Conservation (phyloP, 2,888 invertebrate genomes). For the Patella caerulea region DNA sequence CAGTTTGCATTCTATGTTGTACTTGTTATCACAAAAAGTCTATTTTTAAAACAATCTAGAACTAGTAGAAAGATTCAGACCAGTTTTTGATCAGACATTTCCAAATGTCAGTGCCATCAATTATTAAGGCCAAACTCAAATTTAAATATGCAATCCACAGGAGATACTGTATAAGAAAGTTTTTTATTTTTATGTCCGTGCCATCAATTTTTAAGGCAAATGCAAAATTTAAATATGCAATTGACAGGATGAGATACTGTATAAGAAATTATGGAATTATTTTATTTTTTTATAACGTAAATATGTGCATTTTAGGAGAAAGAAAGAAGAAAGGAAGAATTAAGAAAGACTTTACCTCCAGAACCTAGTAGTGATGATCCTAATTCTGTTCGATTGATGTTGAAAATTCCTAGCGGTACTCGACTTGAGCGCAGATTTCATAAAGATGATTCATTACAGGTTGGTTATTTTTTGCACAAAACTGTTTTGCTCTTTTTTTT, state of each 20-base stretch:
- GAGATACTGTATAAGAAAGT: too few relatives aligned
- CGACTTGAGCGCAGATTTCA: constrained; percentile 90
- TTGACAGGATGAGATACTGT: not conserved
- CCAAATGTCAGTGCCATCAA: too few relatives aligned
- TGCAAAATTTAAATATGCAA: not conserved
- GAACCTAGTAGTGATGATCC: constrained; percentile 84
- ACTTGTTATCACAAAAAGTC: too few relatives aligned
- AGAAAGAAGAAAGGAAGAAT: constrained; percentile 69
- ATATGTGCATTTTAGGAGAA: constrained; percentile 63
- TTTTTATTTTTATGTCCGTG: not conserved
- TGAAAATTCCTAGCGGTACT: constrained; percentile 91
- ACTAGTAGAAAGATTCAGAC: too few relatives aligned
- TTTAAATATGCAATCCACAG: too few relatives aligned
- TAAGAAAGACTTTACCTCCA: constrained; percentile 70
- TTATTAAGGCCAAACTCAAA: too few relatives aligned
- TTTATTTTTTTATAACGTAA: not conserved
- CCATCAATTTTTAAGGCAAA: not conserved
- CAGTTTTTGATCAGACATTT: too few relatives aligned
- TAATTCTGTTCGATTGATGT: constrained; percentile 85
- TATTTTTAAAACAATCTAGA: too few relatives aligned
- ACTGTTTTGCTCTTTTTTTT: too few relatives aligned
- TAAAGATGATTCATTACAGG: constrained; percentile 85
- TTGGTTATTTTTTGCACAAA: constrained; percentile 62
- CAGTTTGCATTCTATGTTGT: too few relatives aligned
- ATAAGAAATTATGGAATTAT: too few relatives aligned